A percentile compares a stretch with the other conserved stretches of the same genome.
Conservation (phyloP, 2,113 vertebrate genomes). For the Oriolus oriolus region DNA sequence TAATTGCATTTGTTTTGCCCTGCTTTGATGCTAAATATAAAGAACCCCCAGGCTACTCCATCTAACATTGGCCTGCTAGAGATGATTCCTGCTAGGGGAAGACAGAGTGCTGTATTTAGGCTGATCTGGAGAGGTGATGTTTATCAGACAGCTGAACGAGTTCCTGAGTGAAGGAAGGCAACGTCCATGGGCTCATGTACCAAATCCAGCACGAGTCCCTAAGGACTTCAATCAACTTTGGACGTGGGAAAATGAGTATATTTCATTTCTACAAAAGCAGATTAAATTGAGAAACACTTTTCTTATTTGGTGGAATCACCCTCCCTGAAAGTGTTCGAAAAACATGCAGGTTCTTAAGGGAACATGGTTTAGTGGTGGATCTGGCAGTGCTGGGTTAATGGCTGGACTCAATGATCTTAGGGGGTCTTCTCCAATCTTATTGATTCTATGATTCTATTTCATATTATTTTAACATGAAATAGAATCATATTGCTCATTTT, state of each 20-base stretch:
- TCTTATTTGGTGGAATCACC: background rate
- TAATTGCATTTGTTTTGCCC: constrained; percentile 43
- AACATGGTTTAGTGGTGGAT: background rate
- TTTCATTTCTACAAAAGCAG: background rate
- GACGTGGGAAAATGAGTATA: background rate
- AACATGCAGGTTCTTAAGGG: background rate
- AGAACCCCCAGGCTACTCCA: constrained; percentile 3
- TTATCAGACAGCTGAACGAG: background rate
- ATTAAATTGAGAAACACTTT: background rate
- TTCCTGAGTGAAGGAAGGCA: background rate
- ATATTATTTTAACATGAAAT: background rate
- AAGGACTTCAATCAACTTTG: background rate
- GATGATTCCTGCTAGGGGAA: background rate
- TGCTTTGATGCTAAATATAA: constrained; percentile 54
- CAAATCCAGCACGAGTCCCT: background rate
- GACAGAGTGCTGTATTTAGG: background rate
- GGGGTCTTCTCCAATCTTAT: background rate
- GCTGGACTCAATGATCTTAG: background rate
- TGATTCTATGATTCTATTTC: background rate
- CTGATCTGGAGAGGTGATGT: background rate
- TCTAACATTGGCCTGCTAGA: background rate
- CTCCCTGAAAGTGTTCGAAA: background rate
- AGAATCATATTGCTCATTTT: background rate
- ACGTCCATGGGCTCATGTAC: background rate
- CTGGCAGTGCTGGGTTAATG: background rate